Evolutionary conservation across 2,113 vertebrate species (phyloP).

Genomic region (Phyllostomus hastatus): DNA sequence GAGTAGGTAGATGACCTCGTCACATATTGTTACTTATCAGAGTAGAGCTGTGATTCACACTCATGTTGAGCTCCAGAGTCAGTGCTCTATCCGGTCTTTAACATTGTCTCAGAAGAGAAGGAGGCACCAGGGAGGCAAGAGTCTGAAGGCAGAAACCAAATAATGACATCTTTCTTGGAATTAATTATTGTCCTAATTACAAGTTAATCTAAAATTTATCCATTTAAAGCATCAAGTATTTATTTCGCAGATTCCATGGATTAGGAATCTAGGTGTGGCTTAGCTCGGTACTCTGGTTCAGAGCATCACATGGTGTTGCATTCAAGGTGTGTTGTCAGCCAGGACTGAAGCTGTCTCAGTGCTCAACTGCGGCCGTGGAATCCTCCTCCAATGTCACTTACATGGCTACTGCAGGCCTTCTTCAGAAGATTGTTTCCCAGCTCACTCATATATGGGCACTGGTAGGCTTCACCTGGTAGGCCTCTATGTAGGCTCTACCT

Average conservation of each 20-base stretch:
- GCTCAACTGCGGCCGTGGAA: fast-evolving
- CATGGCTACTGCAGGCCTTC: neutral
- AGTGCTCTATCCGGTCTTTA: neutral
- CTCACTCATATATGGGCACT: fast-evolving
- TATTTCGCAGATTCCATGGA: neutral
- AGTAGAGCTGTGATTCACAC: neutral
- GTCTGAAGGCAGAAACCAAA: neutral
- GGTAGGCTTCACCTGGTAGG: fast-evolving
- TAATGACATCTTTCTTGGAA: neutral
- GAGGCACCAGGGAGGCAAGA: neutral
- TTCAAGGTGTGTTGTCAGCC: neutral
- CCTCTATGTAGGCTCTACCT: fast-evolving
- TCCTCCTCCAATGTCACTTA: neutral
- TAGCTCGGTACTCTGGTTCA: neutral
- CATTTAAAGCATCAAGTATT: neutral
- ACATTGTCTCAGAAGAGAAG: neutral
- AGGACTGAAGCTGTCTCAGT: neutral
- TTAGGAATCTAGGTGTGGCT: neutral
- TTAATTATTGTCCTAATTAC: neutral
- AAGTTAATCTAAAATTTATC: neutral
- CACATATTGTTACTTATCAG: neutral
- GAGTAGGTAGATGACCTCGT: neutral
- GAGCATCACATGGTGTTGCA: neutral
- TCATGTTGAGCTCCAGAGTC: neutral
- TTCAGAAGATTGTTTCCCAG: neutral